Conservation (phyloP, 1,140 invertebrate species). For the Macrosteles quadrilineatus region DNA sequence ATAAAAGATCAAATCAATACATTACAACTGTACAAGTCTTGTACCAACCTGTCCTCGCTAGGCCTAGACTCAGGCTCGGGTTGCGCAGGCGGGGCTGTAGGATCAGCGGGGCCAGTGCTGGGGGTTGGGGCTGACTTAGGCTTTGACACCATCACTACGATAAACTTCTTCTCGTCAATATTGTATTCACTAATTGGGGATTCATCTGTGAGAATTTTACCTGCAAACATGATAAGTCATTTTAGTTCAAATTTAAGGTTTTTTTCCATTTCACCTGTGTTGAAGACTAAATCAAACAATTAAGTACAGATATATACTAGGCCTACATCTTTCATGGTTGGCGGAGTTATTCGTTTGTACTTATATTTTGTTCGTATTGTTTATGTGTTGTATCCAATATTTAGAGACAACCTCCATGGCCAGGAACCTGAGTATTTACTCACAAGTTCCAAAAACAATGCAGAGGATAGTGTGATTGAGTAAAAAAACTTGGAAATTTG, state of each 20-base stretch:
- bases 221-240: slow-evolving; percentile 51
- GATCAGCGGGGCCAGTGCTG: slow-evolving; percentile 46
- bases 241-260: slow-evolving; percentile 3
- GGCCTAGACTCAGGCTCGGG: slow-evolving; percentile 48
- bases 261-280: neutral
- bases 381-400: too few relatives aligned
- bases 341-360: too few relatives aligned
- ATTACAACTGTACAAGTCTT: neutral
- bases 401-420: too few relatives aligned
- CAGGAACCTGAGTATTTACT: too few relatives aligned
- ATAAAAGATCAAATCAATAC: too few relatives aligned
- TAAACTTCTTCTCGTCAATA: slow-evolving; percentile 96
- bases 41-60: slow-evolving; percentile 45
- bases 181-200: slow-evolving; percentile 83
- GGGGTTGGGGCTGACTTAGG: slow-evolving; percentile 61
- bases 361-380: too few relatives aligned
- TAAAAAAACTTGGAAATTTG: too few relatives aligned
- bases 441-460: too few relatives aligned
- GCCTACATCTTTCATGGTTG: too few relatives aligned
- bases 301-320: too few relatives aligned
- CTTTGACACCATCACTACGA: slow-evolving; percentile 97
- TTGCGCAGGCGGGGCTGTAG: slow-evolving; percentile 43
- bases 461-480: too few relatives aligned
- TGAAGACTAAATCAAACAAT: too few relatives aligned
- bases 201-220: slow-evolving; percentile 90